Evolutionary conservation across 1,140 invertebrate species (phyloP), one percentile per base, ranked within the genome.

Genomic region (Drosophila cardini): DNA sequence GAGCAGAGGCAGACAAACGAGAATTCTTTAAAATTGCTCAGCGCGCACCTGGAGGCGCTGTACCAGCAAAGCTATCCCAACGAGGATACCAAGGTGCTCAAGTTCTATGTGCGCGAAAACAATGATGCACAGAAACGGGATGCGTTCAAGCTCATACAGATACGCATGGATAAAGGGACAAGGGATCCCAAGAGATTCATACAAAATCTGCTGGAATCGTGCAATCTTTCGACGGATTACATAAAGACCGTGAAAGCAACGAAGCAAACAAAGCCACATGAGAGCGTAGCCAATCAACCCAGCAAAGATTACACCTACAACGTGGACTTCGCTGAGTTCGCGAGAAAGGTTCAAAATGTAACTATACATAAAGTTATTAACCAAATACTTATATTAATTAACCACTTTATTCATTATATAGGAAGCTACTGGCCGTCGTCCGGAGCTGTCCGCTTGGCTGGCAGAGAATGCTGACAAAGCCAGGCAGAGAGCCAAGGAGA

Each of bases 1-100:
- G 95, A 94, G 85, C 96, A 98, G 94, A 92, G 98, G 95, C 94
- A 95, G 67, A 95, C 96, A 2, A 99, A 99, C 94, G 98, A 98
- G 93, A 95, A 97, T 89, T 98, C 97, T 2, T 92, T 98, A 65
- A 97, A 98, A 92, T 94, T 95, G 72, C 92, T 98, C 40, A 98
- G 97, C 93, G 96, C 95, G 42, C 95, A 97, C 81, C 92, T 98
- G 73, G 95, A 97, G 92, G 93, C 63, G 92, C 97, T 70, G 94
- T 96, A 89, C 93, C 94, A 84, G 94, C 94, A 79, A 92, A 93
- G 90, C 92, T 93, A 62, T 90, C 94, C 57, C 84, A 93, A 58
- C 93, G 95, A 21, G 93, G 82, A 86, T 30, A 42, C 93, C 3
- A 78, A 83, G 56, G 74, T 78, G 32, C 91, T 98, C 45, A 93